phyloP scores from a whole-genome alignment of 2,888 invertebrate genomes.

The Cyclophora punctaria region DNA sequence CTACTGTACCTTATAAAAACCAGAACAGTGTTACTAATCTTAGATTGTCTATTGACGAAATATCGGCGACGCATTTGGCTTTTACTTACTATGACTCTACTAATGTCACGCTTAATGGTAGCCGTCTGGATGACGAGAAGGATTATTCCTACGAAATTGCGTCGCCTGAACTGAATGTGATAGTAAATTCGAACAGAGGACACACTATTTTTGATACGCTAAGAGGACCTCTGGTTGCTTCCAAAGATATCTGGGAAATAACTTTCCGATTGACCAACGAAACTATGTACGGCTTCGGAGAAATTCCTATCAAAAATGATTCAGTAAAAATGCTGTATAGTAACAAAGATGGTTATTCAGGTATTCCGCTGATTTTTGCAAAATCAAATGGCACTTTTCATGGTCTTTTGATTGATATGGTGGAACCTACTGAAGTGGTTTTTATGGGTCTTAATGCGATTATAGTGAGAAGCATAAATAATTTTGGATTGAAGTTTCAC shows the following conservation, averaged over 20 bases:
- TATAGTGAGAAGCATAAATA: conserved; percentile 71
- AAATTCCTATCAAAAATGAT: conserved; percentile 49
- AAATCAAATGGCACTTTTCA: conserved; percentile 69
- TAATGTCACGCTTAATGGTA: conserved; percentile 25
- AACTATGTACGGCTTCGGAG: conserved; percentile 73
- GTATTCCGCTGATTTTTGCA: conserved; percentile 68
- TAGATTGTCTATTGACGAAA: conserved; percentile 50
- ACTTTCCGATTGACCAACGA: conserved; percentile 69
- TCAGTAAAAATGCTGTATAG: conserved; percentile 62
- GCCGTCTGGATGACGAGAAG: conserved; percentile 32
- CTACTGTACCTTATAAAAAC: conserved; percentile 42
- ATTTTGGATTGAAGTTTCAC: conserved; percentile 50
- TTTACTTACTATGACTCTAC: conserved; percentile 47
- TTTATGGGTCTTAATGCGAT: conserved; percentile 70
- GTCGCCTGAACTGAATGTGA: conserved; percentile 44
- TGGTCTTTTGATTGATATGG: conserved; percentile 69
- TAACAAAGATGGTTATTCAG: conserved; percentile 47
- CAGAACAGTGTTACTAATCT: conserved; percentile 37
- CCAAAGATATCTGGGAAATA: conserved; percentile 77
- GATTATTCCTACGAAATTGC: conserved; percentile 39
- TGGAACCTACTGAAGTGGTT: conserved; percentile 71
- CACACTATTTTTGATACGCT: conserved; percentile 64
- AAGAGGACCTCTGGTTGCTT: conserved; percentile 75
- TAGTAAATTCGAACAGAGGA: conserved; percentile 39
- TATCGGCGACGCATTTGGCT: conserved; percentile 47